phyloP scores from a whole-genome alignment of 2,888 invertebrate genomes.

The Coenonympha arcania region DNA sequence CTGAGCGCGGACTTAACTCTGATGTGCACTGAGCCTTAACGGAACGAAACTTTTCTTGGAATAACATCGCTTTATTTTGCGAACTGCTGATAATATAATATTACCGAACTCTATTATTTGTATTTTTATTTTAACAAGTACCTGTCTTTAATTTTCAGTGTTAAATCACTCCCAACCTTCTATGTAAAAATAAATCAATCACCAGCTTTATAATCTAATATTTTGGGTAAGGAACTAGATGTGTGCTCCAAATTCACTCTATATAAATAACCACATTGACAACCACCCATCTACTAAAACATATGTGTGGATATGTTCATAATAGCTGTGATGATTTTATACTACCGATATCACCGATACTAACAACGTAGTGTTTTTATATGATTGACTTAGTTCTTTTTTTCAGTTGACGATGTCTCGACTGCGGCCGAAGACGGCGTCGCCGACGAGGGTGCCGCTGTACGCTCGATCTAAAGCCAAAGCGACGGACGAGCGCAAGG shows the following conservation, averaged over 20 bases:
- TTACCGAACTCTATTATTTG: slow-evolving; percentile 7
- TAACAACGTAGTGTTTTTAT: neutral
- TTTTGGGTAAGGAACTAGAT: slow-evolving; percentile 53
- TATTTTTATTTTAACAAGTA: slow-evolving; percentile 26
- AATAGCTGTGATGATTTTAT: neutral
- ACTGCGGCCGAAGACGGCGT: slow-evolving; percentile 55
- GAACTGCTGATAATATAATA: too few relatives aligned
- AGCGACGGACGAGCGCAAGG: slow-evolving; percentile 62
- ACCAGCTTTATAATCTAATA: slow-evolving; percentile 45
- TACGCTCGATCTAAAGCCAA: slow-evolving; percentile 59
- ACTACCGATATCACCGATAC: neutral
- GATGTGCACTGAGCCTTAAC: too few relatives aligned
- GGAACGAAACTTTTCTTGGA: too few relatives aligned
- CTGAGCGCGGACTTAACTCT: too few relatives aligned
- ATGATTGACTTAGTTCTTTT: slow-evolving; percentile 4
- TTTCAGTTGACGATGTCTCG: slow-evolving; percentile 64
- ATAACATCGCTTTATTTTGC: too few relatives aligned
- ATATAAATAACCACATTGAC: slow-evolving; percentile 42
- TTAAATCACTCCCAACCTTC: slow-evolving; percentile 43
- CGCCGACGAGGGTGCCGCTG: slow-evolving; percentile 52
- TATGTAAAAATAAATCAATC: slow-evolving; percentile 44
- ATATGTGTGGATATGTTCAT: neutral
- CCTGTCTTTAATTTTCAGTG: slow-evolving; percentile 65
- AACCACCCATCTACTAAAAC: slow-evolving; percentile 36
- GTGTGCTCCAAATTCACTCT: slow-evolving; percentile 41